Base-by-base conservation (phyloP, 2,113 vertebrate genomes). In the Numida meleagris region DNA sequence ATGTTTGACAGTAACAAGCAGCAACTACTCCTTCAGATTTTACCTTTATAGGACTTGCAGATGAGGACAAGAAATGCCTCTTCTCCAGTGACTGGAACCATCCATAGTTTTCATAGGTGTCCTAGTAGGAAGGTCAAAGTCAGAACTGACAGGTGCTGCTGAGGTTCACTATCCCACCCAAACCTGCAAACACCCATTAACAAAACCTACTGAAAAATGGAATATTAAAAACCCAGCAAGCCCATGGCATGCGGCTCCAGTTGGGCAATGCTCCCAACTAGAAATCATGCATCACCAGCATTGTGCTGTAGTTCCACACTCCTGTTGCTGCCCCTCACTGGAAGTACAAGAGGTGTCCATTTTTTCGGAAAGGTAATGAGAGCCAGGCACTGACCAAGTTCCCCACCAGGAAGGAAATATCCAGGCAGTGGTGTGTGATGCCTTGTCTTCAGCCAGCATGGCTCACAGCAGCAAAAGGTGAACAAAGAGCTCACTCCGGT, bases 341-440 rank as follows among this genome's bases (percentile, higher is more conserved):
- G 4, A 1, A n/a, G 18, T 11, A 3, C 17, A 25, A 45, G 9
- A 3, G 0, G 33, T 74, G 62, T 50, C 42, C 36, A 20, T 11
- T 12, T 25, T 66, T 55, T 36, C 46, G 14, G 29, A 3, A 5
- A 16, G 12, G 23, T 1, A 2, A 31, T 27, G n/a, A 29, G 31
- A 42, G 14, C n/a, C 2, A 7, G 18, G 42, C 12, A 48, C 33
- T 57, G 48, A 73, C 5, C 16, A 65, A 55, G 19, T 6, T 43
- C 16, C 12, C 21, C 51, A 82, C 12, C 0, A 3, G 42, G 17
- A 70, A 51, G 50, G 20, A 80, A 53, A 40, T 4, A 9, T 31
- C 13, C 17, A 36, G 29, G 42, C 1, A 4, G 61, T 33, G 40
- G 16, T 51, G 15, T 6, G 2, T 0, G 0, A 21, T 9, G 12